A percentile compares a stretch with the other conserved stretches of the same genome.
Conservation (phyloP, 2,113 vertebrate species). For the Sitta europaea region DNA sequence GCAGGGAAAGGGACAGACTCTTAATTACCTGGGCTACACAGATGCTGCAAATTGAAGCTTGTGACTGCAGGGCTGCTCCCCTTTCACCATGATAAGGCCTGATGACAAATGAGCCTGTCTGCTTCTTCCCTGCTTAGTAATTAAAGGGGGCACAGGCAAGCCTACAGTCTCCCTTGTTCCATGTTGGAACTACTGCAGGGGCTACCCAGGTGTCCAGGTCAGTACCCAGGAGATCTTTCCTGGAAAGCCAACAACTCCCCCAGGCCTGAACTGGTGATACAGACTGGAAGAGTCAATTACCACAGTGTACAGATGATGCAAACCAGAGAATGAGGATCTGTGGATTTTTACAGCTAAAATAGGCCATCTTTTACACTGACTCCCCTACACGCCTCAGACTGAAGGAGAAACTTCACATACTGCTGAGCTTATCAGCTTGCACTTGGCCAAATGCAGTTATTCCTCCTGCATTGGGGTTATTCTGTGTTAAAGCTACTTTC, state of each 20-base stretch:
- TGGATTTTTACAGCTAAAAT: background rate
- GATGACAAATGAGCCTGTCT: background rate
- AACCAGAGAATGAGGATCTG: background rate
- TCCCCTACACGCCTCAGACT: background rate
- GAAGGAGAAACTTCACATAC: background rate
- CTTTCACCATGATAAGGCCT: background rate
- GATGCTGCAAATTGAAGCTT: background rate
- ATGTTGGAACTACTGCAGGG: background rate
- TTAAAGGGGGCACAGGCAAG: background rate
- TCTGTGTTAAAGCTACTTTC: background rate
- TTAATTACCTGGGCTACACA: background rate
- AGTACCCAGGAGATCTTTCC: background rate
- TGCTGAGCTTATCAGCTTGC: background rate
- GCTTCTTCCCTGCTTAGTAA: background rate
- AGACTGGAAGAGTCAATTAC: background rate
- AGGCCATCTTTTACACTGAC: background rate
- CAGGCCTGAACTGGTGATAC: background rate
- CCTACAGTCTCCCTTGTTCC: background rate
- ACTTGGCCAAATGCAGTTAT: background rate
- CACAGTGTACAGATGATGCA: background rate
- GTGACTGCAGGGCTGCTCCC: background rate
- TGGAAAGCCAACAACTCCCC: background rate
- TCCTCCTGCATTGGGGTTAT: background rate
- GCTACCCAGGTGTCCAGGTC: background rate
- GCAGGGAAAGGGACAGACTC: background rate